Evolutionary conservation across 1,140 invertebrate genomes (phyloP), one percentile per base, ranked within the genome.

Genomic region (Nephila pilipes): DNA sequence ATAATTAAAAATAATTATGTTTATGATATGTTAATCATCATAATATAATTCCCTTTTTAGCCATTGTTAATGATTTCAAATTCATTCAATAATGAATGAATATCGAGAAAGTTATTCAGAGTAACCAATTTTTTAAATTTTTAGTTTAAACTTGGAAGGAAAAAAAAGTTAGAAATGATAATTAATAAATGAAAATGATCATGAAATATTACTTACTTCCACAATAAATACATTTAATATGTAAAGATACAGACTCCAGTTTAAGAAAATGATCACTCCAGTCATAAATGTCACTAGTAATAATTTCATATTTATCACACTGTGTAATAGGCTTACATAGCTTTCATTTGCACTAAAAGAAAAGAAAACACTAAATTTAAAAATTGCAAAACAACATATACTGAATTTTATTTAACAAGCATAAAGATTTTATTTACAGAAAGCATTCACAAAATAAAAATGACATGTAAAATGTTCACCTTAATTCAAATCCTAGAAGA

Each of bases 201-300:
- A 10, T 0, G 46, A 46, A 46, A 46, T 10, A 4, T 46, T 46
- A 57, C 90, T 92, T 69, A 92, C 90, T 20, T 92, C 80, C 22
- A 57, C 36, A 25, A 38, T 22, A 75, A 36, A 85, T 32, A 32
- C 25, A 85, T 92, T 92, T 20, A 92, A 92, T 55, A 92, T 75
- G 3, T 12, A 38, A 22, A 92, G 36, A 57, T 69, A 92, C 12
- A 92, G n/a, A 25, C 81, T 92, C 80, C 80, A 92, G 36, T 92
- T 92, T 36, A 85, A 75, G 46, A 92, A 92, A 46, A 92, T 92
- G 8, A 92, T 29, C 4, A 75, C 60, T 65, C 90, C 90, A 57
- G 90, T 63, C 2, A 92, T 69, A 3, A 92, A 65, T 36, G 81
- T 55, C 8, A 75, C 25, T 2, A 69, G 25, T 22, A 92, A 85